Conservation (phyloP, 2,797 vertebrate species). For the Philypnodon macrostomus region DNA sequence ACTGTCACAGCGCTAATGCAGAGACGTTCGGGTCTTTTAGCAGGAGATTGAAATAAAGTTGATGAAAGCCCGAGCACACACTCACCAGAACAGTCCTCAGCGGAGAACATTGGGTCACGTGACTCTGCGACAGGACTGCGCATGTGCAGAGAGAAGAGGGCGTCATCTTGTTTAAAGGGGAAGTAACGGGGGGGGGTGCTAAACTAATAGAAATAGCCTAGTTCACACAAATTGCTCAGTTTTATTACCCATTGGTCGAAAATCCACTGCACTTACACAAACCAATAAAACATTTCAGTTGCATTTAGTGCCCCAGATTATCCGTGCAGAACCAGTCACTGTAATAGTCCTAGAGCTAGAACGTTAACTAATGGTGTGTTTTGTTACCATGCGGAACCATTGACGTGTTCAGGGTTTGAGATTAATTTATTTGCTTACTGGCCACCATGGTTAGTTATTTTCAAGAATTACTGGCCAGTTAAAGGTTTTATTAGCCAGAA, state of each 20-base stretch:
- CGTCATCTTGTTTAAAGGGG: slow-evolving; percentile 38
- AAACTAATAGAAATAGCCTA: no score
- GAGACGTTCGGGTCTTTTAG: neutral
- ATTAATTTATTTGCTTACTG: slow-evolving; percentile 3
- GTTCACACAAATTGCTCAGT: no score
- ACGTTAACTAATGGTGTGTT: slow-evolving; percentile 18
- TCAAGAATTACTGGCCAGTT: no score
- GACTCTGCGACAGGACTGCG: slow-evolving; percentile 9
- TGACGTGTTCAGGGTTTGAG: no score
- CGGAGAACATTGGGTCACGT: slow-evolving; percentile 14
- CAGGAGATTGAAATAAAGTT: neutral
- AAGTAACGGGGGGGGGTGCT: neutral
- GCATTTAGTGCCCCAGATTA: slow-evolving; percentile 30
- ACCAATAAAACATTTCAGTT: neutral
- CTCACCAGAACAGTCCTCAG: slow-evolving; percentile 36
- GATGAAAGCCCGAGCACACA: slow-evolving; percentile 1
- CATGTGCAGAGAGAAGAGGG: neutral
- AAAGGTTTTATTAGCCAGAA: no score
- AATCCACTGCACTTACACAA: no score
- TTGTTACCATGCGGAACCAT: slow-evolving; percentile 1
- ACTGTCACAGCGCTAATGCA: neutral
- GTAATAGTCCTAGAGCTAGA: slow-evolving; percentile 32
- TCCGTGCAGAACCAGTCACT: slow-evolving; percentile 35
- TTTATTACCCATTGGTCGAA: no score
- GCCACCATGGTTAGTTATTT: no score